These are phyloP conservation scores for Hippopotamus amphibius DNA, from an alignment of 2,113 vertebrate genomes.

Conservation along the genomic window DNA sequence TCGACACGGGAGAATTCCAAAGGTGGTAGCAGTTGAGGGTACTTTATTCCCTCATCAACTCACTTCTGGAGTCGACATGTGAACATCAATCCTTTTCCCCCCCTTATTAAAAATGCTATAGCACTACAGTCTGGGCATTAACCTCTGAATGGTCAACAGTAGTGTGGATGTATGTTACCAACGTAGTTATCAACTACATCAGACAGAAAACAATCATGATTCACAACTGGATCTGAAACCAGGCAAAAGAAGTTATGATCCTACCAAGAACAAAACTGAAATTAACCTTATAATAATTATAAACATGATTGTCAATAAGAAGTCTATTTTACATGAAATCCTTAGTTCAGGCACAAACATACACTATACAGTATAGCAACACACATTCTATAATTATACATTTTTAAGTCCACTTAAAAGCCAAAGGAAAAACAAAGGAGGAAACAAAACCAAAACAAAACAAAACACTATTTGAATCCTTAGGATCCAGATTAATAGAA, in stretches of 20 bases:
- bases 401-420: conserved; percentile 73
- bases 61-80: conserved; percentile 44
- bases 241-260: conserved; percentile 75
- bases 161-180: conserved; percentile 30
- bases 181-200: conserved; percentile 68
- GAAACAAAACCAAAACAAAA: conserved; percentile 53
- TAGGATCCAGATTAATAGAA: conserved; percentile 58
- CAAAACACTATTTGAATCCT: conserved; percentile 60
- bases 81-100: conserved; percentile 20
- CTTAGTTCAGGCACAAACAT: conserved; percentile 74
- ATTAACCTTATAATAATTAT: conserved; percentile 74
- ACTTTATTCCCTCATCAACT: conserved; percentile 19
- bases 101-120: conserved; percentile 27
- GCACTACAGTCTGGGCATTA: conserved; percentile 18
- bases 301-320: conserved; percentile 64
- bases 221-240: conserved; percentile 72
- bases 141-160: conserved; percentile 48
- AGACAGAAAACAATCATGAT: conserved; percentile 76
- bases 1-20: conserved; percentile 40
- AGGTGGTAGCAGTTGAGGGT: not conserved
- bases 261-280: conserved; percentile 74
- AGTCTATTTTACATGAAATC: conserved; percentile 76
- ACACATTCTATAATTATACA: conserved; percentile 75
- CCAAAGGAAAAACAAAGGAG: conserved; percentile 72
- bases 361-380: conserved; percentile 75